Conservation (phyloP, 2,797 vertebrate genomes). For the Scolopax rusticola region DNA sequence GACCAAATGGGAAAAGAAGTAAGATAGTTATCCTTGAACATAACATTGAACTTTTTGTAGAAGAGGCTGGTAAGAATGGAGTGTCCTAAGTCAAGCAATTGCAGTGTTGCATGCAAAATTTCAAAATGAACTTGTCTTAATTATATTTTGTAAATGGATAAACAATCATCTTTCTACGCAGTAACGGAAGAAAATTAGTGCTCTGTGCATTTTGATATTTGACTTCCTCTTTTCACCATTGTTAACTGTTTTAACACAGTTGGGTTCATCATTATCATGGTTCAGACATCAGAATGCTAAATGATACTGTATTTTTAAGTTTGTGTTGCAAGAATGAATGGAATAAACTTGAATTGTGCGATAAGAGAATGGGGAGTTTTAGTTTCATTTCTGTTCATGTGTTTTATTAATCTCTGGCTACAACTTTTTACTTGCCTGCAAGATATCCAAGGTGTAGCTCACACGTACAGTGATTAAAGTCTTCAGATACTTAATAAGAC, state of each 20-base stretch:
- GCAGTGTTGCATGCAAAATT: slow-evolving; percentile 83
- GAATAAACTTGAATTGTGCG: slow-evolving; percentile 87
- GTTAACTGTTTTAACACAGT: slow-evolving; percentile 79
- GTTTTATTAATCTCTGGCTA: not conserved
- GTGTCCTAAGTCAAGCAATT: slow-evolving; percentile 77
- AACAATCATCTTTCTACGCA: slow-evolving; percentile 83
- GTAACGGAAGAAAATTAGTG: slow-evolving; percentile 77
- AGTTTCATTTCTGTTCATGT: not conserved
- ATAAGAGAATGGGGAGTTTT: slow-evolving; percentile 36
- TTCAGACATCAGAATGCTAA: slow-evolving; percentile 81
- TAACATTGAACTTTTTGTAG: slow-evolving; percentile 62
- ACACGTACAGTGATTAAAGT: not conserved
- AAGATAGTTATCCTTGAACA: slow-evolving; percentile 27
- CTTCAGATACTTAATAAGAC: not conserved
- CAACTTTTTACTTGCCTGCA: not conserved
- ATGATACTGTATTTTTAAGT: slow-evolving; percentile 82
- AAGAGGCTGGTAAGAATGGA: slow-evolving; percentile 80
- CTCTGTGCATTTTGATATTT: slow-evolving; percentile 83
- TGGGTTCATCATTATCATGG: slow-evolving; percentile 78
- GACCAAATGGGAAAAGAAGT: not conserved
- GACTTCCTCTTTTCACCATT: slow-evolving; percentile 77
- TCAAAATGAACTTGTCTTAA: slow-evolving; percentile 77
- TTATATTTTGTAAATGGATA: slow-evolving; percentile 82
- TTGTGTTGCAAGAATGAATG: slow-evolving; percentile 86
- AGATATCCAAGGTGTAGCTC: not conserved